These are phyloP conservation scores for Elgonia sp. DNA, from an alignment of 2,888 invertebrate species.

Conservation along the genomic window DNA sequence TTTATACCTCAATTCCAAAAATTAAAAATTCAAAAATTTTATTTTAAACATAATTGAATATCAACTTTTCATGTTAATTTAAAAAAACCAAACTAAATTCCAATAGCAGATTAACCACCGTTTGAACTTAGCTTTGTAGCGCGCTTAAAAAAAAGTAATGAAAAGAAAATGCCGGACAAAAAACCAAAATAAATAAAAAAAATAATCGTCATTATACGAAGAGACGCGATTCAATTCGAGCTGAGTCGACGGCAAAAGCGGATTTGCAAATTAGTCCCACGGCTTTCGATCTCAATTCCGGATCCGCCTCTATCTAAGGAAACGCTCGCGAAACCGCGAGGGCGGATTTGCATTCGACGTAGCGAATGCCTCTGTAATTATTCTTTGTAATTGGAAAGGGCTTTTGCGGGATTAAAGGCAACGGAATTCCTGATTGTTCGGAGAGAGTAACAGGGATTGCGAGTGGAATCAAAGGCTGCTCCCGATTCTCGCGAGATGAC, in stretches of 20 bases:
- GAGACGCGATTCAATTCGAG: constrained; percentile 59
- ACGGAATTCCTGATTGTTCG: constrained; percentile 69
- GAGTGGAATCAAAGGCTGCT: constrained; percentile 49
- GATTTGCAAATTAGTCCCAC: constrained; percentile 73
- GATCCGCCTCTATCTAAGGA: constrained; percentile 41
- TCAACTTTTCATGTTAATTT: neutral
- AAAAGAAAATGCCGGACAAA: constrained; percentile 25
- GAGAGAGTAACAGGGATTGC: constrained; percentile 43
- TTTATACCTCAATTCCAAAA: too few species aligned
- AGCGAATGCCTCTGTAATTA: constrained; percentile 72
- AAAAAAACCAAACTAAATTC: too few species aligned
- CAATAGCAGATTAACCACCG: neutral
- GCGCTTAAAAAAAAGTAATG: constrained; percentile 2
- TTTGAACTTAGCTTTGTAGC: constrained; percentile 44
- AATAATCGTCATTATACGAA: constrained; percentile 42
- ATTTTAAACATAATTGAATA: too few species aligned
- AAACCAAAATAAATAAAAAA: constrained; percentile 22
- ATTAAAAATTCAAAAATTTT: too few species aligned
- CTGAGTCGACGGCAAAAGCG: constrained; percentile 64
- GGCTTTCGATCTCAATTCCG: constrained; percentile 71
- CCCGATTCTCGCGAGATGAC: constrained; percentile 29
- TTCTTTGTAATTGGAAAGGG: constrained; percentile 74
- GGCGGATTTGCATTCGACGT: constrained; percentile 68
- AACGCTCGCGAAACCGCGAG: constrained; percentile 47
- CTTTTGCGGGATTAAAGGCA: constrained; percentile 68